phyloP scores from a whole-genome alignment of 35 echinoderm and acorn worm species.

The Diadema setosum region DNA sequence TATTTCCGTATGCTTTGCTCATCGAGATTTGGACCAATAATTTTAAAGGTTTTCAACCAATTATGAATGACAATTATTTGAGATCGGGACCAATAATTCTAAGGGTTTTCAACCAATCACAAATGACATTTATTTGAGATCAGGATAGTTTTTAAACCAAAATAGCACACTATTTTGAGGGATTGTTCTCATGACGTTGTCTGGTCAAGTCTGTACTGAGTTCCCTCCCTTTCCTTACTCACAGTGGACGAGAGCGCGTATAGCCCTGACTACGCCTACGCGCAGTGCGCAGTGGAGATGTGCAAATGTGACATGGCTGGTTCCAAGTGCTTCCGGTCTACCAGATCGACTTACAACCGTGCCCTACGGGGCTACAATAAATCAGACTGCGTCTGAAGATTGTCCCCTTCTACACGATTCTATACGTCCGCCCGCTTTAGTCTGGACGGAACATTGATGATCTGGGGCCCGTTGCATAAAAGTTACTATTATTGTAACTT shows the following conservation, averaged over 20 bases:
- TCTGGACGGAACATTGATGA: too few species aligned
- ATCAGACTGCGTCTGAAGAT: too few species aligned
- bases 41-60: too few species aligned
- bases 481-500: too few species aligned
- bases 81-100: background rate
- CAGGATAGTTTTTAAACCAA: background rate
- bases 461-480: too few species aligned
- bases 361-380: too few species aligned
- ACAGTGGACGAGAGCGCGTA: background rate
- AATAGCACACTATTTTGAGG: background rate
- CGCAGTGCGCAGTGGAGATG: slow-evolving; percentile 32
- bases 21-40: too few species aligned
- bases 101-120: background rate
- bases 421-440: too few species aligned
- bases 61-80: background rate
- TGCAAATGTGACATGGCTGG: slow-evolving; percentile 42
- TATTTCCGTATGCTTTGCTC: too few species aligned
- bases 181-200: background rate
- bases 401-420: too few species aligned
- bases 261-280: background rate
- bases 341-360: background rate
- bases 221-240: background rate
- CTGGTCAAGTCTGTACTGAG: background rate
- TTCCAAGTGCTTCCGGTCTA: slow-evolving; percentile 1
- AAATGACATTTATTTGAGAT: background rate